Evolutionary conservation across 2,113 vertebrate genomes (phyloP).

Genomic region (Recurvirostra avosetta): DNA sequence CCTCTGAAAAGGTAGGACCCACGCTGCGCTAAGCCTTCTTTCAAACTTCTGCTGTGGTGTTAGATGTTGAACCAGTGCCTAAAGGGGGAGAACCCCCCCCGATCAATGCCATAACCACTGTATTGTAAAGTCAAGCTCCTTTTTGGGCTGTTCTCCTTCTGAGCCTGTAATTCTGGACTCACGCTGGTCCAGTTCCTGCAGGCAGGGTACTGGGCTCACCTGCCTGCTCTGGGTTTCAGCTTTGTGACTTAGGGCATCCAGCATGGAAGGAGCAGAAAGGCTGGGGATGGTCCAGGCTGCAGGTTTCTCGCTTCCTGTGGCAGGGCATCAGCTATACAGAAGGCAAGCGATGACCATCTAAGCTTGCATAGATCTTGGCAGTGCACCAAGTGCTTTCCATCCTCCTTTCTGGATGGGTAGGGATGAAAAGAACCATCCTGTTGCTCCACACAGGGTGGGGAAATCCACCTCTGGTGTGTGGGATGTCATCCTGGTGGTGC

Average conservation of each 20-base stretch:
- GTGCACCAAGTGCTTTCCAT: neutral
- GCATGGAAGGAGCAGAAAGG: neutral
- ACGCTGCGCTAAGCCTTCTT: neutral
- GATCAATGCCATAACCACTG: rapidly evolving
- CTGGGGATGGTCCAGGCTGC: neutral
- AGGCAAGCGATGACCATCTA: neutral
- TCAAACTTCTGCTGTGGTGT: neutral
- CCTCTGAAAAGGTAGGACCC: neutral
- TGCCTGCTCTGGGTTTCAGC: neutral
- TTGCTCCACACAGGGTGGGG: neutral
- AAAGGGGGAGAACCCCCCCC: neutral
- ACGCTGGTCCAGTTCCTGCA: neutral
- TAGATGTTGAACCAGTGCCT: neutral
- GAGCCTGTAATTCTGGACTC: neutral
- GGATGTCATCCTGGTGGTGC: neutral
- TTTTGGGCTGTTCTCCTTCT: neutral
- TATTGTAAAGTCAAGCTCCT: neutral
- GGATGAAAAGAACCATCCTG: neutral
- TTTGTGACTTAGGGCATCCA: neutral
- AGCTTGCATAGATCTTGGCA: neutral
- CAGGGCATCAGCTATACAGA: neutral
- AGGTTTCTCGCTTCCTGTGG: rapidly evolving
- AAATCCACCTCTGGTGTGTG: neutral
- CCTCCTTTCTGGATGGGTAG: neutral
- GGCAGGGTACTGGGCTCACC: neutral